A percentile compares a stretch with the other conserved stretches of the same genome.
Conservation (phyloP, 2,797 vertebrate genomes). For the Bovichtus diacanthus region DNA sequence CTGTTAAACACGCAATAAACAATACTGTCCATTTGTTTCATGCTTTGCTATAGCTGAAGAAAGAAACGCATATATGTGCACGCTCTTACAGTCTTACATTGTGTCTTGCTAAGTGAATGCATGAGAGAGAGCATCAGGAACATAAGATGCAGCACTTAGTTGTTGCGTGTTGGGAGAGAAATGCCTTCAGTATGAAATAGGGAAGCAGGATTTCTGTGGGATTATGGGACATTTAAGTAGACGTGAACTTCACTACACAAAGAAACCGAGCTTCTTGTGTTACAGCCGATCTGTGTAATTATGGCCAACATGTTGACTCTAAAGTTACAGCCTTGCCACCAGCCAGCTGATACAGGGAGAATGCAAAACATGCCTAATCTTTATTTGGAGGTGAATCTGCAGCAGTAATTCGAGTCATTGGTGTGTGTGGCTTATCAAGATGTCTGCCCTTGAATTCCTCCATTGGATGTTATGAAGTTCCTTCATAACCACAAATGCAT, state of each 20-base stretch:
- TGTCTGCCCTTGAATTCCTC: constrained; percentile 30
- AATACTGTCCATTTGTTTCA: background rate
- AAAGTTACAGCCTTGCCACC: constrained; percentile 13
- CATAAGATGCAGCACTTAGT: too few relatives aligned
- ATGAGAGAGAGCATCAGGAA: background rate
- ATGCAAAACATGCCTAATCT: constrained; percentile 12
- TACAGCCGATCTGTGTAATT: background rate
- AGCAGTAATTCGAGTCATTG: background rate
- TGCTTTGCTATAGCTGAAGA: background rate
- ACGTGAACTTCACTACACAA: background rate
- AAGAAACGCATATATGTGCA: too few relatives aligned
- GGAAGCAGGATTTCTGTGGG: background rate
- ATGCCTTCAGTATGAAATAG: too few relatives aligned
- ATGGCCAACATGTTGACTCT: background rate
- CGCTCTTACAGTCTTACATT: background rate
- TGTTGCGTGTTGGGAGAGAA: background rate
- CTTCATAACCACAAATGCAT: background rate
- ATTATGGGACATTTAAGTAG: background rate
- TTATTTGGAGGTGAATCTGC: constrained; percentile 2
- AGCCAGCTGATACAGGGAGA: constrained; percentile 17
- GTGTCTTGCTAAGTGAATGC: background rate
- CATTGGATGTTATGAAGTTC: background rate
- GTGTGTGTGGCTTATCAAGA: background rate
- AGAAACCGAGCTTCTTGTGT: background rate
- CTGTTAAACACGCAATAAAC: background rate